Evolutionary conservation across 2,888 invertebrate genomes (phyloP).

Genomic region (Caprella mutica): DNA sequence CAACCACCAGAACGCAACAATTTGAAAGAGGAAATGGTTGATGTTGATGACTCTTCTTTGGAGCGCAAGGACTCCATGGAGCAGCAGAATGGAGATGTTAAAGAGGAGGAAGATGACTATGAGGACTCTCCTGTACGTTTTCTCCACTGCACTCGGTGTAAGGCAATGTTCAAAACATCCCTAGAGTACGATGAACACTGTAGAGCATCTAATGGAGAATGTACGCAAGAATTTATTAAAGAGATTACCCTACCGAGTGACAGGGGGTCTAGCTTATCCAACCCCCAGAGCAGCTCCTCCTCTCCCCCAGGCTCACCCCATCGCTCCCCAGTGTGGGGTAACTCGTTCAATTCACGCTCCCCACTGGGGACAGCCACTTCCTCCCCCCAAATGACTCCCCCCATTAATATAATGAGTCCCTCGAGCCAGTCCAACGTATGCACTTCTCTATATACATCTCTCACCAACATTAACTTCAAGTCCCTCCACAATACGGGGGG

Average conservation of each 20-base stretch:
- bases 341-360: slow-evolving; percentile 16
- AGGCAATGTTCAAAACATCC: slow-evolving; percentile 29
- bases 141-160: slow-evolving; percentile 30
- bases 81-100: slow-evolving; percentile 27
- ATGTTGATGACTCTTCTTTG: slow-evolving; percentile 21
- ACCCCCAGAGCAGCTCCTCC: slow-evolving; percentile 27
- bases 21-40: slow-evolving; percentile 20
- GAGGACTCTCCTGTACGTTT: slow-evolving; percentile 20
- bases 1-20: neutral
- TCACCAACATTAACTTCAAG: slow-evolving; percentile 23
- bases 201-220: slow-evolving; percentile 20
- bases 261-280: slow-evolving; percentile 6
- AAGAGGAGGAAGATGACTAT: slow-evolving; percentile 27
- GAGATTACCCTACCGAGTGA: slow-evolving; percentile 26
- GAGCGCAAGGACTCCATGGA: slow-evolving; percentile 9
- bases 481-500: slow-evolving; percentile 12
- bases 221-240: slow-evolving; percentile 25
- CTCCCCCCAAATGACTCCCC: slow-evolving; percentile 12
- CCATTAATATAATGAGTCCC: slow-evolving; percentile 24
- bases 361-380: slow-evolving; percentile 19
- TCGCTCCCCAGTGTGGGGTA: slow-evolving; percentile 19
- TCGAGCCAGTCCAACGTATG: slow-evolving; percentile 14
- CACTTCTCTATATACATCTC: slow-evolving; percentile 14
- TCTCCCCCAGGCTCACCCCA: slow-evolving; percentile 31
- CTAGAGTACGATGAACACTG: slow-evolving; percentile 29